phyloP scores from a whole-genome alignment of 2,113 vertebrate genomes.

The Hiodon tergisus region DNA sequence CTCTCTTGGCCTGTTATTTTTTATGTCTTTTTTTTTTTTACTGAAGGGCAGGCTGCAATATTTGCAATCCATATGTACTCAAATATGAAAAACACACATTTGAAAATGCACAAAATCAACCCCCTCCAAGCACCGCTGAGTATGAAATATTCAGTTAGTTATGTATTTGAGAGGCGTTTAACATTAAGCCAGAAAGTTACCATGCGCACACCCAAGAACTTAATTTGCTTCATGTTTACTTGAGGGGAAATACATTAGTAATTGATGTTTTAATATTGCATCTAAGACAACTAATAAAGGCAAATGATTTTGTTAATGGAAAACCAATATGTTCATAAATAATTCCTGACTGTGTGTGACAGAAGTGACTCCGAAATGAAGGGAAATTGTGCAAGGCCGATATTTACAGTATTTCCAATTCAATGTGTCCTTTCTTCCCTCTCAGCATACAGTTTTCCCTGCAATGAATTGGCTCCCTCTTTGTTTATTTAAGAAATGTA shows the following conservation, averaged over 20 bases:
- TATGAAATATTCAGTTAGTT: slow-evolving; percentile 22
- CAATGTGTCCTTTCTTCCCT: not conserved
- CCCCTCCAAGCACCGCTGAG: not conserved
- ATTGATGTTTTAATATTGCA: slow-evolving; percentile 25
- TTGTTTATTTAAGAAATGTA: not conserved
- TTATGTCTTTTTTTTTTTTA: not conserved
- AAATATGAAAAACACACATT: not conserved
- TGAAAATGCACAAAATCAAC: not conserved
- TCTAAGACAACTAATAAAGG: slow-evolving; percentile 23
- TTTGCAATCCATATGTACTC: not conserved
- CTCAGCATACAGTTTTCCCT: not conserved
- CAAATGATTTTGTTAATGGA: slow-evolving; percentile 25
- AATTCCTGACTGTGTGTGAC: slow-evolving; percentile 10
- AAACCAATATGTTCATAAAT: slow-evolving; percentile 20
- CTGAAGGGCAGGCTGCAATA: not conserved
- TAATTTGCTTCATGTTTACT: slow-evolving; percentile 27
- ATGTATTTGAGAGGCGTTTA: slow-evolving; percentile 17
- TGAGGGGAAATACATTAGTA: slow-evolving; percentile 24
- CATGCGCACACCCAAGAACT: not conserved
- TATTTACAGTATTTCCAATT: not conserved
- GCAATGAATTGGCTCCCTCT: not conserved
- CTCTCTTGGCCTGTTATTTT: no score
- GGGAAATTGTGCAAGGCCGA: slow-evolving; percentile 3
- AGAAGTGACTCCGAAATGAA: slow-evolving; percentile 18
- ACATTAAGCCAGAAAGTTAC: slow-evolving; percentile 14